Evolutionary conservation across 2,888 invertebrate species (phyloP), one percentile per base, ranked within the genome.

Genomic region (Drosophila mettleri): DNA sequence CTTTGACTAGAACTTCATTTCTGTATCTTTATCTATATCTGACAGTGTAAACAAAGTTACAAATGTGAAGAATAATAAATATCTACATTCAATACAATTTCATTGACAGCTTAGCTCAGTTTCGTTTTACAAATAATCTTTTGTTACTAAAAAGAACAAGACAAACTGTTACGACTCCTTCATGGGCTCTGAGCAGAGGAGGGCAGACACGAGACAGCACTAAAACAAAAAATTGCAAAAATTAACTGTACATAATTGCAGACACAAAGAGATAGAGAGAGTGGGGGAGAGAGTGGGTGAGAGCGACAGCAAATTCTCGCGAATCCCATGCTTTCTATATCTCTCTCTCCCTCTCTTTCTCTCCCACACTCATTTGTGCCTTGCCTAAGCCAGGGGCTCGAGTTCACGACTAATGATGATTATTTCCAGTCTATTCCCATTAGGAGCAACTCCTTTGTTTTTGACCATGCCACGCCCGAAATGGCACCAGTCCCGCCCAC

Each of bases 361-460:
- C 4, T 27, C 10, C 6, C 43, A 3, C 10, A n/a, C 0, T 27
- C 29, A 18, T 5, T n/a, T 29, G 10, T 12, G 45, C 29, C 18
- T 46, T 29, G 46, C 29, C 29, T 18, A 18, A 14, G 16, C 29
- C 24, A 27, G 9, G 27, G 16, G 29, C 46, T 18, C 61, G 73
- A 73, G 67, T 75, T 83, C 52, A 43, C 10, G 27, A 16, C 86
- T 85, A 87, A 87, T 87, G 83, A 85, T 85, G 86, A 85, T 85
- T 85, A 85, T 85, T 87, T 85, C 83, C 77, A 73, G 73, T 77
- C 74, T 77, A 83, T 85, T 78, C 83, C 62, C 80, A 80, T 82
- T 85, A 78, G 77, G 74, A 67, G 64, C 61, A 58, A 70, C 68
- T 73, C 71, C 67, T 69, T 82, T 46, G 55, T 59, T 61, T 41